Evolutionary conservation across 2,113 vertebrate genomes (phyloP).

Genomic region (Notarius quadriscutis): DNA sequence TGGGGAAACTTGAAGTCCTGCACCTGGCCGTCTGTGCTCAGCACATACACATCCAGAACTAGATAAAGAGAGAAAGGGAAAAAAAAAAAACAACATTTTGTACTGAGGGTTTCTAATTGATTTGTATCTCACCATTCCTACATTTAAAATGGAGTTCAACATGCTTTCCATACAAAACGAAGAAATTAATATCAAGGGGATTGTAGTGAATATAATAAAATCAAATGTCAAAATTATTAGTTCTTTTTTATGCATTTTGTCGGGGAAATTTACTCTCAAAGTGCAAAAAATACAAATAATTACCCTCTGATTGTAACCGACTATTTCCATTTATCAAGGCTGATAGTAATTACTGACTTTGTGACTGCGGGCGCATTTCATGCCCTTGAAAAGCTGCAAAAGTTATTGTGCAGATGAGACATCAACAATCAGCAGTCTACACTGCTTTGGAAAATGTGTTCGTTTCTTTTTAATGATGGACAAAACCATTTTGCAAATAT

Average conservation of each 20-base stretch:
- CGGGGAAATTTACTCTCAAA: background rate
- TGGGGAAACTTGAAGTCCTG: conserved; percentile 98
- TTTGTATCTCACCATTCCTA: background rate
- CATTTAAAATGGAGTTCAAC: background rate
- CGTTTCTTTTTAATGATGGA: background rate
- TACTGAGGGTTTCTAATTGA: background rate
- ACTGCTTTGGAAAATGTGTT: background rate
- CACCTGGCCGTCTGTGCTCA: conserved; percentile 96
- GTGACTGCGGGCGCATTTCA: background rate
- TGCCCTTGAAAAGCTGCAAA: conserved; percentile 18
- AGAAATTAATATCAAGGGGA: background rate
- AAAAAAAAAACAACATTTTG: conserved; percentile 4
- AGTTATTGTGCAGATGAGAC: background rate
- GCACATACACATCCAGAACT: conserved; percentile 96
- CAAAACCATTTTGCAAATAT: background rate
- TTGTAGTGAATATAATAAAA: background rate
- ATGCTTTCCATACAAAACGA: background rate
- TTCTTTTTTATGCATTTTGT: background rate
- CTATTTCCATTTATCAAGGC: background rate
- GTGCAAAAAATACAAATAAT: conserved; percentile 3
- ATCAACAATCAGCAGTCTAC: background rate
- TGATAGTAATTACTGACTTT: conserved; percentile 23
- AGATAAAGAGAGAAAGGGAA: conserved; percentile 45
- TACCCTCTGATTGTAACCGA: conserved; percentile 13
- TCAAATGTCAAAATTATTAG: background rate